A percentile compares a stretch with the other conserved stretches of the same genome.
These are phyloP conservation scores for Cyphomyrmex costatus DNA, from an alignment of 1,140 invertebrate species.

Conservation along the genomic window DNA sequence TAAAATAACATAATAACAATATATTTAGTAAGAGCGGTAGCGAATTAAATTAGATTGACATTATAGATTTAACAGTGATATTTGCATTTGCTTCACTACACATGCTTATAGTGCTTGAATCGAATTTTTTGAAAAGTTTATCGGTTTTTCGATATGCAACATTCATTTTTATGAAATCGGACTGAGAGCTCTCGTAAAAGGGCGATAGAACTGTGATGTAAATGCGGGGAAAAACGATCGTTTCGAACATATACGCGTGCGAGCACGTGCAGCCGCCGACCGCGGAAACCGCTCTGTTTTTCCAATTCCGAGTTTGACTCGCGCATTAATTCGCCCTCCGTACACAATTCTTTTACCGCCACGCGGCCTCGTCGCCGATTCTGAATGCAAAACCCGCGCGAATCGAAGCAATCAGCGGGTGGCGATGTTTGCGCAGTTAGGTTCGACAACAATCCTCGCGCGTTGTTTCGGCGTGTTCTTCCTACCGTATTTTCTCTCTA, in stretches of 20 bases:
- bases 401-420: conserved; percentile 80
- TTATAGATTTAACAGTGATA: no score
- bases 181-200: background rate
- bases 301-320: conserved; percentile 65
- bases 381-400: conserved; percentile 73
- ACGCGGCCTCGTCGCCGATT: conserved; percentile 56
- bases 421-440: conserved; percentile 80
- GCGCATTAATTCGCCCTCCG: conserved; percentile 74
- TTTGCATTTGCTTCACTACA: background rate
- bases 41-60: no score
- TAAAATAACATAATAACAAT: no score
- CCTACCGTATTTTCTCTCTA: conserved; percentile 26
- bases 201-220: background rate
- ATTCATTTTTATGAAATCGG: conserved; percentile 25
- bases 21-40: no score
- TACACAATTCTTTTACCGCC: conserved; percentile 68
- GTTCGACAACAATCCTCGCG: conserved; percentile 69
- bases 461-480: conserved; percentile 67
- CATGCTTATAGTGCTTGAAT: background rate
- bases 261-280: conserved; percentile 54
- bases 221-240: conserved; percentile 37
- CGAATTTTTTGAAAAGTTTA: background rate
- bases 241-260: conserved; percentile 11
- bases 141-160: conserved; percentile 1
- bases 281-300: conserved; percentile 67